These are phyloP conservation scores for Liodrosophila aerea DNA, from an alignment of 2,888 invertebrate genomes.

Conservation along the genomic window DNA sequence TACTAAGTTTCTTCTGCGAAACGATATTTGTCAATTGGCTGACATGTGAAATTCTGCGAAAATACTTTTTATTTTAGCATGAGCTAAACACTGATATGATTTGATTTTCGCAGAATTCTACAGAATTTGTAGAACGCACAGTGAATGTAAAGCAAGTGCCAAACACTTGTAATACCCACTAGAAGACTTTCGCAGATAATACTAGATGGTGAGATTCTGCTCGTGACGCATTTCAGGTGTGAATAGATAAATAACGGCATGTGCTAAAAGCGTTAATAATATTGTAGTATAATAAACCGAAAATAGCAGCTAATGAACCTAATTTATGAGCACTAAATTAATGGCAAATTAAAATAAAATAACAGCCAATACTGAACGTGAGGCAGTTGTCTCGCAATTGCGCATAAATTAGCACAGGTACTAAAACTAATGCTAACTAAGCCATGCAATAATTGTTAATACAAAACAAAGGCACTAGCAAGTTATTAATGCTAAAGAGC, in stretches of 20 bases:
- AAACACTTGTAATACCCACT: too few species aligned
- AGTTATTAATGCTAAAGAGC: slow-evolving; percentile 42
- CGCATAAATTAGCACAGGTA: slow-evolving; percentile 35
- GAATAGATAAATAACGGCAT: neutral
- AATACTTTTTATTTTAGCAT: slow-evolving; percentile 33
- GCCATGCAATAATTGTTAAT: slow-evolving; percentile 42
- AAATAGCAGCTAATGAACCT: slow-evolving; percentile 22
- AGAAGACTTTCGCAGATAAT: too few species aligned
- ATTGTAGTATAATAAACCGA: slow-evolving; percentile 5
- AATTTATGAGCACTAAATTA: slow-evolving; percentile 24
- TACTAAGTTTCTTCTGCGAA: slow-evolving; percentile 28
- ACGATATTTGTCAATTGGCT: slow-evolving; percentile 25
- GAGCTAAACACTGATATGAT: slow-evolving; percentile 3
- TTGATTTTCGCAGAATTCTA: slow-evolving; percentile 21
- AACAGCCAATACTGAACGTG: neutral
- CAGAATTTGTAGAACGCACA: slow-evolving; percentile 27
- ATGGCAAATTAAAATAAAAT: slow-evolving; percentile 1
- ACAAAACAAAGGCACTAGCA: slow-evolving; percentile 26
- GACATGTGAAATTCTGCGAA: slow-evolving; percentile 37
- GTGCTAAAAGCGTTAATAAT: neutral
- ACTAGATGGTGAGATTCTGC: too few species aligned
- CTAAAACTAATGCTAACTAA: slow-evolving; percentile 20
- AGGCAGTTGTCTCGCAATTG: slow-evolving; percentile 41
- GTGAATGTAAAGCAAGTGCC: slow-evolving; percentile 21
- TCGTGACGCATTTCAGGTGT: slow-evolving; percentile 4